Evolutionary conservation across 2,113 vertebrate species (phyloP).

Genomic region (Caracal caracal): DNA sequence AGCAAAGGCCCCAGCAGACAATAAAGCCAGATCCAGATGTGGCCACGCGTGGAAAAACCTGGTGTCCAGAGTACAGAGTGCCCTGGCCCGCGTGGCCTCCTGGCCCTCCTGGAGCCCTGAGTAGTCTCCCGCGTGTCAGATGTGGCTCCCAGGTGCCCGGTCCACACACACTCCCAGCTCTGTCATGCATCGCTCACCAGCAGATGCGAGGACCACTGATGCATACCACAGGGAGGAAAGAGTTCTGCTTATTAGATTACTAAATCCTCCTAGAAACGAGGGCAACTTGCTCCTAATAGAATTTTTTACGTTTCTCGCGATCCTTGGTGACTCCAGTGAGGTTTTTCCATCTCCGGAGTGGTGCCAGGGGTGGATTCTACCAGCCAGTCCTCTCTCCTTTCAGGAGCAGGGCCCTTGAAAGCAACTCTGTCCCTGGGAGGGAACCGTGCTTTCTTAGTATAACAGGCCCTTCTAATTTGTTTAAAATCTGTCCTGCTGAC

Average conservation of each 20-base stretch:
- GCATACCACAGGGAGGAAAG: neutral
- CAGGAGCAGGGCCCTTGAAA: neutral
- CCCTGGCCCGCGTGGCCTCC: fast-evolving
- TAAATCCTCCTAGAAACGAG: constrained; percentile 40
- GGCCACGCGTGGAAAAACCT: neutral
- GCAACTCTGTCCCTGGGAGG: neutral
- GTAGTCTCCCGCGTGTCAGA: neutral
- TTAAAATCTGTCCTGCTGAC: neutral
- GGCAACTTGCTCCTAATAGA: constrained; percentile 29
- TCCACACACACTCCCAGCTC: neutral
- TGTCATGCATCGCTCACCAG: neutral
- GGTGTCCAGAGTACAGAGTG: neutral
- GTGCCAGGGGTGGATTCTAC: neutral
- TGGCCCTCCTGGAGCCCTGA: neutral
- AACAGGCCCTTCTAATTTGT: constrained; percentile 45
- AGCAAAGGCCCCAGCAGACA: neutral
- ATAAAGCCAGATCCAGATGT: neutral
- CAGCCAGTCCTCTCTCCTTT: neutral
- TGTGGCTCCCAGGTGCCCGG: neutral
- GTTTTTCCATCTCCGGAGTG: neutral
- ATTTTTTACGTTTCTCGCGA: constrained; percentile 30
- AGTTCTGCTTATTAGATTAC: constrained; percentile 25
- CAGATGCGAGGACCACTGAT: neutral
- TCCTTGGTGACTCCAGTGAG: neutral
- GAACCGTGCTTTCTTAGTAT: neutral